These are phyloP conservation scores for Tinea semifulvella DNA, from an alignment of 2,888 invertebrate species.

Conservation along the genomic window DNA sequence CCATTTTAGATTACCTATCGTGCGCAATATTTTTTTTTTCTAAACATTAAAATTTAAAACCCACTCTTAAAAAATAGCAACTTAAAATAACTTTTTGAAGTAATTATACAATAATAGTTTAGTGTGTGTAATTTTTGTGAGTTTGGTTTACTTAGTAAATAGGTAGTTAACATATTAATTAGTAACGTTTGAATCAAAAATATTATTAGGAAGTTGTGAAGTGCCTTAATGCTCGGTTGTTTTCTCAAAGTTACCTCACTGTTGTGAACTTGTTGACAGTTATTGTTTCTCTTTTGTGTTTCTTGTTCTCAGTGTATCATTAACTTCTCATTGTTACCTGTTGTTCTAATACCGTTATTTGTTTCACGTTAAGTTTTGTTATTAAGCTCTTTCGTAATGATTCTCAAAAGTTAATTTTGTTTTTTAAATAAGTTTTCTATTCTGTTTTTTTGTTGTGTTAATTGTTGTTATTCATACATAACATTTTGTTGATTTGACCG, in stretches of 20 bases:
- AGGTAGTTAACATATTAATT: slow-evolving; percentile 1
- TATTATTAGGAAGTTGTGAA: slow-evolving; percentile 19
- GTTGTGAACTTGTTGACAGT: slow-evolving; percentile 27
- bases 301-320: slow-evolving; percentile 13
- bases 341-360: slow-evolving; percentile 10
- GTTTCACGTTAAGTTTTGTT: slow-evolving; percentile 13
- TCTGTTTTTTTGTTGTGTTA: slow-evolving; percentile 22
- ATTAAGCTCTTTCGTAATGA: slow-evolving; percentile 15
- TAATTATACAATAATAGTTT: not conserved
- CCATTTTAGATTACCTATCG: too few species aligned
- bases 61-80: not conserved
- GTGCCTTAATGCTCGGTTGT: slow-evolving; percentile 58
- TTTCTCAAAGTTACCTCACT: slow-evolving; percentile 20
- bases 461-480: slow-evolving; percentile 15
- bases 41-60: not conserved
- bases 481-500: slow-evolving; percentile 7
- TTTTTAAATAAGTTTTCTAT: slow-evolving; percentile 21
- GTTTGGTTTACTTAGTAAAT: slow-evolving; percentile 4
- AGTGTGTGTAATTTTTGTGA: not conserved
- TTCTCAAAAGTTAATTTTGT: slow-evolving; percentile 18
- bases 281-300: slow-evolving; percentile 11
- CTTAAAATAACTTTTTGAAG: not conserved
- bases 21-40: too few species aligned
- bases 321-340: slow-evolving; percentile 13
- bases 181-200: not conserved